These are phyloP conservation scores for Globodera rostochiensis DNA, from an alignment of 1,140 invertebrate genomes.

Conservation along the genomic window DNA sequence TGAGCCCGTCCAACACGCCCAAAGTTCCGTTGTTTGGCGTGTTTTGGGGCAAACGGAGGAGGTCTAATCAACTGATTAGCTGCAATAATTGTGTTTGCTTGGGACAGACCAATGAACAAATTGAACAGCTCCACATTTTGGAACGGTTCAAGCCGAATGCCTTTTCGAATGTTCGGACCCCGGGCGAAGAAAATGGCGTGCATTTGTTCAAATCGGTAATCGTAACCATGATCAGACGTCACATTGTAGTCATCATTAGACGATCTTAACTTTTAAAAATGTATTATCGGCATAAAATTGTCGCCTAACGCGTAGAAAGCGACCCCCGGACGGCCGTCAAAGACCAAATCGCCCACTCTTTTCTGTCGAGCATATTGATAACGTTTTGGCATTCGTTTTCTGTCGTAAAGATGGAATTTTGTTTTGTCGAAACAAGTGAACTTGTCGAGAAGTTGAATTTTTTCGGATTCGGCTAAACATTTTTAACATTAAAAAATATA, in stretches of 20 bases:
- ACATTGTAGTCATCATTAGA: neutral
- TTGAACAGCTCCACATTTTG: constrained; percentile 60
- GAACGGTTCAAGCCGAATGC: constrained; percentile 44
- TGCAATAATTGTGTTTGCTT: neutral
- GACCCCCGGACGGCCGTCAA: constrained; percentile 3
- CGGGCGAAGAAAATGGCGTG: constrained; percentile 58
- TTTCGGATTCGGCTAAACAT: constrained; percentile 7
- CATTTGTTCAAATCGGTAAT: constrained; percentile 42
- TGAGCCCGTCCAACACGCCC: constrained; percentile 21
- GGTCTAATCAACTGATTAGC: constrained; percentile 35
- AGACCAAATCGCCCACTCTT: constrained; percentile 27
- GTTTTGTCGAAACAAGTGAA: constrained; percentile 40
- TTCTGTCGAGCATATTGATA: constrained; percentile 6
- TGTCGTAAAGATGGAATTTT: constrained; percentile 27
- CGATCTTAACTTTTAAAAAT: neutral
- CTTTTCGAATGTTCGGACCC: constrained; percentile 50
- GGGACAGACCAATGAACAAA: constrained; percentile 47
- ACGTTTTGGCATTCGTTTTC: neutral
- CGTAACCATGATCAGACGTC: constrained; percentile 31
- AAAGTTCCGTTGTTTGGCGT: constrained; percentile 54
- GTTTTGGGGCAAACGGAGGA: constrained; percentile 48
- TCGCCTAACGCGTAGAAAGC: neutral
- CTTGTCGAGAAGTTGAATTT: constrained; percentile 27
- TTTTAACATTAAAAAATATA: constrained; percentile 14
- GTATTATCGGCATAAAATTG: neutral